Base-by-base conservation (phyloP, 2,888 invertebrate species). In the Eupithecia subfuscata region DNA sequence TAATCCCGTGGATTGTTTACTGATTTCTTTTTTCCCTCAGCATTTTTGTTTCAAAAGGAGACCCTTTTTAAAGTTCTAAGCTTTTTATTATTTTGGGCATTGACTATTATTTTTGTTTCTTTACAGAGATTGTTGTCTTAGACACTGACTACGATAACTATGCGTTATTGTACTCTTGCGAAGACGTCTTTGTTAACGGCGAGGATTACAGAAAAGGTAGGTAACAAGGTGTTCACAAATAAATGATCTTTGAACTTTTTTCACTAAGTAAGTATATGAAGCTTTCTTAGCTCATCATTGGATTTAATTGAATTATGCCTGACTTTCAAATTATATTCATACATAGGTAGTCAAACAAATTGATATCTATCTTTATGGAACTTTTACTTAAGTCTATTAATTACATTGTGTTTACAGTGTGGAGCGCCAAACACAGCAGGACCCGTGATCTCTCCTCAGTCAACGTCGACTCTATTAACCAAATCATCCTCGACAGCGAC, bases 371-470 rank as follows among this genome's bases (percentile, higher is more conserved):
- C 5, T 7, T 5, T 37, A 37, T 37, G 40, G 11, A 40, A 40
- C 40, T 40, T 9, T 37, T 37, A 37, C 37, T 8, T 45, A 34
- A 25, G 11, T 43, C 16, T 45, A 60, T 25, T 12, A 12, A 76
- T 86, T 7, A 4, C 37, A 37, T 37, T 37, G 6, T 37, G 37
- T 37, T 22, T 82, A 9, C 83, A 94, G 94, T 93, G 70, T 94
- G 93, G 93, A 93, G 93, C 78, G 91, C 91, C 1, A 92, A 91
- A 79, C 90, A 92, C 82, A 93, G 93, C 82, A 90, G 87, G 69
- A 37, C 85, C 0, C 87, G 89, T 0, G 64, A 75, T 3, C 81
- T 90, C 40, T 78, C 89, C 0, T 70, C 77, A 34, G 84, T 82
- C 0, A 87, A 89, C 0, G 84, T 89, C 65, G 73, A 75, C 1